A percentile compares a stretch with the other conserved stretches of the same genome.
Evolutionary conservation across 2,888 invertebrate genomes (phyloP).

Genomic region (Rhagophthalmus giganteus): DNA sequence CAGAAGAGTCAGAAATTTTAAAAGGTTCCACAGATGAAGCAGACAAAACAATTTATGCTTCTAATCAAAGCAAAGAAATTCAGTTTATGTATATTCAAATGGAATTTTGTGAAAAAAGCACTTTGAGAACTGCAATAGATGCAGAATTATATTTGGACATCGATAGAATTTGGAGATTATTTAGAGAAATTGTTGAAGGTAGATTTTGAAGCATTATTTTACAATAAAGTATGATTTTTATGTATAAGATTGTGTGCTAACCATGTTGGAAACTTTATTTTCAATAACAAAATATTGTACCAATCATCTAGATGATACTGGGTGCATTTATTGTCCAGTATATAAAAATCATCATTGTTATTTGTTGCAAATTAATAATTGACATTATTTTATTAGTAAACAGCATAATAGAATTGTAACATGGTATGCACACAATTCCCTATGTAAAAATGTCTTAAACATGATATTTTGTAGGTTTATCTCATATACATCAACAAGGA

Average conservation of each 20-base stretch:
- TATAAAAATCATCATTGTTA: too few relatives aligned
- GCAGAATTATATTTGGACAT: conserved; percentile 74
- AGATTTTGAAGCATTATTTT: conserved; percentile 1
- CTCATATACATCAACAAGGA: conserved; percentile 91
- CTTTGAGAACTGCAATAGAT: conserved; percentile 87
- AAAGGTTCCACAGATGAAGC: conserved; percentile 34
- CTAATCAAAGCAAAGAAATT: conserved; percentile 47
- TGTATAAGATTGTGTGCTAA: too few relatives aligned
- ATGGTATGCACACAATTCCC: not conserved
- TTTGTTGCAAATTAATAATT: too few relatives aligned
- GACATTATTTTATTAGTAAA: not conserved
- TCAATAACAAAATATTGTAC: too few relatives aligned
- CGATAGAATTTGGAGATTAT: conserved; percentile 85
- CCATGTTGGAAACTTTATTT: too few relatives aligned
- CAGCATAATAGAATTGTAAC: not conserved
- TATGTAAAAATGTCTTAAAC: too few relatives aligned
- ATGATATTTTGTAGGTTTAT: conserved; percentile 61
- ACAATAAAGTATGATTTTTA: not conserved
- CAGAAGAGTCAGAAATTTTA: conserved; percentile 47
- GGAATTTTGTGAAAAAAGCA: conserved; percentile 98
- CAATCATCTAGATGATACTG: too few relatives aligned
- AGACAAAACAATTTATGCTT: conserved; percentile 6
- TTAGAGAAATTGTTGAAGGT: conserved; percentile 92
- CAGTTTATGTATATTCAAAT: conserved; percentile 92
- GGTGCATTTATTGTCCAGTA: too few relatives aligned